Base-by-base conservation (phyloP, 2,797 vertebrate species). In the Hypotaenidia okinawae region DNA sequence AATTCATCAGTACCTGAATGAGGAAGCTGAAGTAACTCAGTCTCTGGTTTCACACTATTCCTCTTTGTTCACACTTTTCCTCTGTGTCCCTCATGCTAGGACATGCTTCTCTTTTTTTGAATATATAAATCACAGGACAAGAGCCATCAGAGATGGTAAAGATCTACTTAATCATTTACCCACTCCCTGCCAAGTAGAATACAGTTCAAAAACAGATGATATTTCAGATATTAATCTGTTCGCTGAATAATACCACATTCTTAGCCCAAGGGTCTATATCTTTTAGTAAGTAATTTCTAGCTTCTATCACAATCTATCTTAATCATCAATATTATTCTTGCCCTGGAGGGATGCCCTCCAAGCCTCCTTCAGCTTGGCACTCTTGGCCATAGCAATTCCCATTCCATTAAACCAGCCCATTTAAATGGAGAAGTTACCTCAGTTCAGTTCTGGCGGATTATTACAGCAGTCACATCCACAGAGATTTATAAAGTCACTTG, bases 401-500 rank as follows among this genome's bases (percentile, higher is more conserved):
- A 88, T 96, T 94, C 91, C 67, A 86, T 94, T 94, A 95, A 83
- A 82, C 69, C 21, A 84, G 6, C 3, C 61, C 54, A 77, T 91
- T 89, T 77, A 73, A 92, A 88, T 68, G 59, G 47, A 70, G 39
- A 92, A 90, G 80, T 51, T 87, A 58, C 37, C n/a, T 92, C 47
- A 62, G 67, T 47, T 85, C 66, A 18, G 52, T 84, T 85, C 73
- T 80, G 52, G 64, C 58, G 70, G 25, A 89, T 85, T 85, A 87
- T 95, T 83, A 85, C 13, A 90, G 28, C 57, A 82, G 68, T 79
- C 78, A 83, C 28, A 90, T 85, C 80, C 67, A 52, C 55, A 84
- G n/a, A 95, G 87, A 96, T 97, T 96, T 96, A 96, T 94, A 88
- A 96, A 94, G 83, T 86, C 74, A 52, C 79, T 76, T 87, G 19